Percentiles rank a stretch among this genome's conserved stretches.
Evolutionary conservation across 2,888 invertebrate genomes (phyloP).

Genomic region (Diarsia rubi): DNA sequence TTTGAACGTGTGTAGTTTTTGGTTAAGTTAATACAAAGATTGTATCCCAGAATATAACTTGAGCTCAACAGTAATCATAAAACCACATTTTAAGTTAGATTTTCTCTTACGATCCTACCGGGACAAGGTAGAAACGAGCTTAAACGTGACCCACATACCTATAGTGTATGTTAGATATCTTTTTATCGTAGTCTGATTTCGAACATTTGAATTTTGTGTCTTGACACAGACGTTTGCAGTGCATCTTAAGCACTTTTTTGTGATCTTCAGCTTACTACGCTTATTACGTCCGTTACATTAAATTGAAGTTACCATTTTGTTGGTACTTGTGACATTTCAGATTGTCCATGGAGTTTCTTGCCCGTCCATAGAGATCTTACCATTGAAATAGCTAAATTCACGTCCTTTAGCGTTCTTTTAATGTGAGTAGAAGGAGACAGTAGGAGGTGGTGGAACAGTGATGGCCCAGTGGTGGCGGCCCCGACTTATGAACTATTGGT

Average conservation of each 20-base stretch:
- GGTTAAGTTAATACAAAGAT: slow-evolving; percentile 18
- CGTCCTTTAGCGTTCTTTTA: no score
- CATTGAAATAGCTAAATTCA: no score
- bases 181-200: slow-evolving; percentile 9
- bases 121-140: slow-evolving; percentile 34
- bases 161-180: background rate
- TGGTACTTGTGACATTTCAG: background rate
- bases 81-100: slow-evolving; percentile 41
- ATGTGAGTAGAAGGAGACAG: no score
- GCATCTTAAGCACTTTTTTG: no score
- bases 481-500: no score
- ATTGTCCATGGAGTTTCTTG: background rate
- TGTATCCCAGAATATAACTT: slow-evolving; percentile 14
- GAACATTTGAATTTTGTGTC: background rate
- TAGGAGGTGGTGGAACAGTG: no score
- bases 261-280: background rate
- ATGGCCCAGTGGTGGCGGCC: no score
- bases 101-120: slow-evolving; percentile 36
- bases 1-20: background rate
- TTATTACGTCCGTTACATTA: background rate
- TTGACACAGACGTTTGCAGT: background rate
- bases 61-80: slow-evolving; percentile 33
- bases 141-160: slow-evolving; percentile 20
- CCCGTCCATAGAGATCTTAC: background rate
- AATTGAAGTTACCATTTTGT: background rate